Percentiles rank a stretch among this genome's conserved stretches.
Evolutionary conservation across 2,888 invertebrate species (phyloP).

Genomic region (Fabriciana adippe): DNA sequence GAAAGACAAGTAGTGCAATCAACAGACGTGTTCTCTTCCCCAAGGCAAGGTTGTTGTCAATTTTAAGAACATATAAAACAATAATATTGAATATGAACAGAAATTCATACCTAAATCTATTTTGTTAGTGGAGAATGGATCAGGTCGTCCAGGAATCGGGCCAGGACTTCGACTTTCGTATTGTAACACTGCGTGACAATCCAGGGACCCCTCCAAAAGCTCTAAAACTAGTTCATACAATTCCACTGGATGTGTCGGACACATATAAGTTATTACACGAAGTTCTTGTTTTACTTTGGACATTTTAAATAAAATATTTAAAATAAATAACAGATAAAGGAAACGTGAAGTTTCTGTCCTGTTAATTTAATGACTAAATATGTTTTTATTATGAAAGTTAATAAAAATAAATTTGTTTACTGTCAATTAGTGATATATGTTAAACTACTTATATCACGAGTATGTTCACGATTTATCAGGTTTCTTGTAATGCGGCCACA

Average conservation of each 20-base stretch:
- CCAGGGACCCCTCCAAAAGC: constrained; percentile 77
- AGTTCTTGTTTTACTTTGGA: constrained; percentile 64
- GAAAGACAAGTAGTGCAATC: too few species aligned
- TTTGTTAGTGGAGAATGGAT: constrained; percentile 79
- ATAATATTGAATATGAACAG: too few species aligned
- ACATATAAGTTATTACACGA: constrained; percentile 83
- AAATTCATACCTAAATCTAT: constrained; percentile 80
- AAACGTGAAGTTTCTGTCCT: background rate
- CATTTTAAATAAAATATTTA: constrained; percentile 48
- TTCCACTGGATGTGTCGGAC: constrained; percentile 83
- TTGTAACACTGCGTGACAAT: constrained; percentile 75
- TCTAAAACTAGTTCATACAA: constrained; percentile 81
- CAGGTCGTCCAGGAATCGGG: constrained; percentile 70
- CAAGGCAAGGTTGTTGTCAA: too few species aligned
- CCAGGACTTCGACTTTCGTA: constrained; percentile 84
- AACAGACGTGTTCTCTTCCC: too few species aligned
- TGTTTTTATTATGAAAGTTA: constrained; percentile 4
- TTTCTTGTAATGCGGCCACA: constrained; percentile 34
- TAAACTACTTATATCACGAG: constrained; percentile 31
- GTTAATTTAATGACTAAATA: background rate
- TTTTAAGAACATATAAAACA: too few species aligned
- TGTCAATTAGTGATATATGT: constrained; percentile 24
- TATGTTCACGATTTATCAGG: constrained; percentile 31
- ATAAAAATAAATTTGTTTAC: constrained; percentile 21
- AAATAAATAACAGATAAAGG: background rate